These are phyloP conservation scores for Peromyscus polionotus DNA, from an alignment of 2,113 vertebrate genomes.

Conservation along the genomic window DNA sequence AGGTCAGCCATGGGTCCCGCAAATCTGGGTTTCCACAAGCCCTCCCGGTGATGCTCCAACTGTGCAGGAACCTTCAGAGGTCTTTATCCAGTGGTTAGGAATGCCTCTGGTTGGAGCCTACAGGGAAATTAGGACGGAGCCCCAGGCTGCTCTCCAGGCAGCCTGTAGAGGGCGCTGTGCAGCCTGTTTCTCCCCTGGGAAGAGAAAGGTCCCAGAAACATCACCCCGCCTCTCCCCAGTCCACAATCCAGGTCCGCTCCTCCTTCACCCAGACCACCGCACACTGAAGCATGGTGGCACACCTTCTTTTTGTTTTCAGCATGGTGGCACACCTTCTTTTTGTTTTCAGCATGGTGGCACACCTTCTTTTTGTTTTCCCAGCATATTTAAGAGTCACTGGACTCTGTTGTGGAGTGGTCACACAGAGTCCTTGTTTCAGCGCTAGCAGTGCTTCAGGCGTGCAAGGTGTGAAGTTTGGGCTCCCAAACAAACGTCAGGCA, in stretches of 20 bases:
- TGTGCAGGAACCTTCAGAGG: background rate
- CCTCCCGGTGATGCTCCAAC: background rate
- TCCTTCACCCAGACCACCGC: background rate
- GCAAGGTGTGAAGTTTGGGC: background rate
- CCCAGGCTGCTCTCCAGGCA: fast-evolving
- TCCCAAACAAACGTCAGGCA: background rate
- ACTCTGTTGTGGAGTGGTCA: background rate
- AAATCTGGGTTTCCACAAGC: background rate
- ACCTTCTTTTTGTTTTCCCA: background rate
- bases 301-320: background rate
- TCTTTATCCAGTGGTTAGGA: background rate
- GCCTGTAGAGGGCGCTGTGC: background rate
- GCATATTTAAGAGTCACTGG: background rate
- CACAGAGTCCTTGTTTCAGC: fast-evolving
- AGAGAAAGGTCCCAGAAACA: background rate
- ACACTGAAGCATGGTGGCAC: background rate
- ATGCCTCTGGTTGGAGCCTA: background rate
- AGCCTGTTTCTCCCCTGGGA: background rate
- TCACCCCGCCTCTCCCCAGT: fast-evolving
- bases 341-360: too few relatives aligned
- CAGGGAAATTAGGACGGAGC: background rate
- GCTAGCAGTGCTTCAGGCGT: background rate
- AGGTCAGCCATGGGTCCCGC: too few relatives aligned
- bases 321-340: background rate
- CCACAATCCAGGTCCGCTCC: fast-evolving